Evolutionary conservation across 1,140 invertebrate genomes (phyloP).

Genomic region (Drosophila kurseongensis): DNA sequence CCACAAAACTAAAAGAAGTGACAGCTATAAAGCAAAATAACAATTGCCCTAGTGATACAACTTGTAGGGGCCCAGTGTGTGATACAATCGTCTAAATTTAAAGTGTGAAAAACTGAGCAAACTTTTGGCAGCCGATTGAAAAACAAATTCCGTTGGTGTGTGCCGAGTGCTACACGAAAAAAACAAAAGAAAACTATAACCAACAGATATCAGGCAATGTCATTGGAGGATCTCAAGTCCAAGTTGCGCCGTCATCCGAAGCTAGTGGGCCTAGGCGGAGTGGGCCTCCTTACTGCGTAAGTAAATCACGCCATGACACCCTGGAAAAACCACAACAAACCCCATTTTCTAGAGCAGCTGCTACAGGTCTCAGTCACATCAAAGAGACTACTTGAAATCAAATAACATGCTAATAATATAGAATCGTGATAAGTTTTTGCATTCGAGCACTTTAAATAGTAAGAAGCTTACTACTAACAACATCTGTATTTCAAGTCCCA

Average conservation of each 20-base stretch:
- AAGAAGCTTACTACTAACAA: too few species aligned
- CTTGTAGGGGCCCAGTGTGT: slow-evolving; percentile 22
- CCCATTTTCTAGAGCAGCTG: slow-evolving; percentile 6
- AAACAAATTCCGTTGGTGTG: slow-evolving; percentile 32
- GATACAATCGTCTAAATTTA: slow-evolving; percentile 66
- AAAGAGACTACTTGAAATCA: background rate
- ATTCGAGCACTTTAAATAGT: too few species aligned
- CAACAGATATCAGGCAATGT: slow-evolving; percentile 60
- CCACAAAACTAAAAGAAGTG: slow-evolving; percentile 34
- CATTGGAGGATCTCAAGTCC: slow-evolving; percentile 73
- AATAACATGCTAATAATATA: background rate
- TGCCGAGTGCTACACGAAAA: slow-evolving; percentile 25
- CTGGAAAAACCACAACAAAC: slow-evolving; percentile 6
- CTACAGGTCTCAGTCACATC: slow-evolving; percentile 15
- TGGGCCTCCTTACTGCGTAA: slow-evolving; percentile 81
- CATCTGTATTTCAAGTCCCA: too few species aligned
- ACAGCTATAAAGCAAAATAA: slow-evolving; percentile 15
- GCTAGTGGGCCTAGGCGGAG: slow-evolving; percentile 69
- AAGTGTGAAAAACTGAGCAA: slow-evolving; percentile 52
- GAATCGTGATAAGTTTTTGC: background rate
- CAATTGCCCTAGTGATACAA: slow-evolving; percentile 34
- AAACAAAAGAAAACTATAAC: slow-evolving; percentile 21
- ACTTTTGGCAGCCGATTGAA: slow-evolving; percentile 57
- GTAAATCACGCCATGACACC: slow-evolving; percentile 41
- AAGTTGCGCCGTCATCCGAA: slow-evolving; percentile 75